Evolutionary conservation across 92 coral and sea anemone genomes (phyloP).

Genomic region (Palythoa grandiflora): DNA sequence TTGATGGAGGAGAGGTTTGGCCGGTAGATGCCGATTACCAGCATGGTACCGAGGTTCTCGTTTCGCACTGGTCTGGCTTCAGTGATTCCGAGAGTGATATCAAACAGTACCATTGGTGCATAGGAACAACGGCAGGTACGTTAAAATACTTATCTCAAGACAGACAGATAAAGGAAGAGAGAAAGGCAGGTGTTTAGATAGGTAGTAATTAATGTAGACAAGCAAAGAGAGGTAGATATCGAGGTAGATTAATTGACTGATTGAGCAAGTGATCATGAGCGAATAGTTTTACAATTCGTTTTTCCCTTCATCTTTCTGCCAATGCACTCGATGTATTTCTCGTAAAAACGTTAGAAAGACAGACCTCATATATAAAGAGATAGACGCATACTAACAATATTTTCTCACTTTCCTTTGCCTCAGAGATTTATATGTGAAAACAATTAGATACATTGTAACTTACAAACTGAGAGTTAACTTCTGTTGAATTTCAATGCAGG

Average conservation of each 20-base stretch:
- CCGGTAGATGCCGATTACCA: conserved; percentile 72
- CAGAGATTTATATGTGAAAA: background rate
- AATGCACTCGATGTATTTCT: too few relatives aligned
- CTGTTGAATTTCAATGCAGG: conserved; percentile 7
- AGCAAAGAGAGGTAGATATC: background rate
- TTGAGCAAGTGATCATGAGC: too few relatives aligned
- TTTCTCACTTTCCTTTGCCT: background rate
- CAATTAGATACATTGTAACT: background rate
- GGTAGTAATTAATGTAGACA: background rate
- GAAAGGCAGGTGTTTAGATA: background rate
- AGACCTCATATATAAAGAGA: too few relatives aligned
- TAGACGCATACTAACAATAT: too few relatives aligned
- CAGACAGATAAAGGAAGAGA: background rate
- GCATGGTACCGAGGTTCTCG: conserved; percentile 46
- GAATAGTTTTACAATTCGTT: too few relatives aligned
- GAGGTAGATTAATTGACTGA: too few relatives aligned
- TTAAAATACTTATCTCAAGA: background rate
- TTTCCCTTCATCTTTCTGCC: too few relatives aligned
- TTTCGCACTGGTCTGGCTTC: conserved; percentile 82
- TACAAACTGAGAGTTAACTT: background rate
- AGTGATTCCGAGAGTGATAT: conserved; percentile 83
- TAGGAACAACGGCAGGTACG: conserved; percentile 81
- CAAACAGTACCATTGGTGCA: conserved; percentile 80
- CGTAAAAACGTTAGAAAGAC: too few relatives aligned
- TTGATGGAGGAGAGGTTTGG: conserved; percentile 16